These are phyloP conservation scores for Sphaeridia pumilis DNA, from an alignment of 2,888 invertebrate genomes.

Conservation along the genomic window DNA sequence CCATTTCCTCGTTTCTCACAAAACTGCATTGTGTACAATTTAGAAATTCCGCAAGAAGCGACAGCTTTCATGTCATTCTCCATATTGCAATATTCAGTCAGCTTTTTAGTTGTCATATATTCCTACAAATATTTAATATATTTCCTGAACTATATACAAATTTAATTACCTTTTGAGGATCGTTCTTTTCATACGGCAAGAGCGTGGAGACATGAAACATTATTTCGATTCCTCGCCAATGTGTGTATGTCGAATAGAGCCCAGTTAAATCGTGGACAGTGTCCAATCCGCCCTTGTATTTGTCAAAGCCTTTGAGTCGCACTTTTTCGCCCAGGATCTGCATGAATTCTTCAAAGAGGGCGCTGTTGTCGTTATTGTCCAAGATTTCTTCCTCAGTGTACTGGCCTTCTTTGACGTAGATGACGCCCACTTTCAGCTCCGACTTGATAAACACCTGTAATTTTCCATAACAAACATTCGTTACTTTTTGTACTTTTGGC, in stretches of 20 bases:
- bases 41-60: too few relatives aligned
- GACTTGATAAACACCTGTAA: constrained; percentile 90
- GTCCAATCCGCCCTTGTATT: constrained; percentile 88
- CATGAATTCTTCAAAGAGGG: constrained; percentile 69
- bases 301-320: constrained; percentile 78
- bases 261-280: constrained; percentile 80
- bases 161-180: constrained; percentile 74
- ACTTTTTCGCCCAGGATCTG: constrained; percentile 72
- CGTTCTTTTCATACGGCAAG: constrained; percentile 82
- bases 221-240: constrained; percentile 88
- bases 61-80: too few relatives aligned
- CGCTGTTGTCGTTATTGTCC: constrained; percentile 74
- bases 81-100: too few relatives aligned
- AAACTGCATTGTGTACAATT: too few relatives aligned
- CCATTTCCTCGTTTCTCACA: too few relatives aligned
- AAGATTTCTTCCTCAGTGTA: constrained; percentile 83
- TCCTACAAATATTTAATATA: too few relatives aligned
- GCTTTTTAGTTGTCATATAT: too few relatives aligned
- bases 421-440: constrained; percentile 84
- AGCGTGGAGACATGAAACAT: constrained; percentile 92
- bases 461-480: too few relatives aligned
- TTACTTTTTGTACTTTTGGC: too few relatives aligned
- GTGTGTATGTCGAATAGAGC: constrained; percentile 80
- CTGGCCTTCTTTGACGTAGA: constrained; percentile 84
- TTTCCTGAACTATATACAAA: too few relatives aligned